Percentiles rank a stretch among this genome's conserved stretches.
Conservation (phyloP, 1,140 invertebrate genomes). For the Drosophila rufa region DNA sequence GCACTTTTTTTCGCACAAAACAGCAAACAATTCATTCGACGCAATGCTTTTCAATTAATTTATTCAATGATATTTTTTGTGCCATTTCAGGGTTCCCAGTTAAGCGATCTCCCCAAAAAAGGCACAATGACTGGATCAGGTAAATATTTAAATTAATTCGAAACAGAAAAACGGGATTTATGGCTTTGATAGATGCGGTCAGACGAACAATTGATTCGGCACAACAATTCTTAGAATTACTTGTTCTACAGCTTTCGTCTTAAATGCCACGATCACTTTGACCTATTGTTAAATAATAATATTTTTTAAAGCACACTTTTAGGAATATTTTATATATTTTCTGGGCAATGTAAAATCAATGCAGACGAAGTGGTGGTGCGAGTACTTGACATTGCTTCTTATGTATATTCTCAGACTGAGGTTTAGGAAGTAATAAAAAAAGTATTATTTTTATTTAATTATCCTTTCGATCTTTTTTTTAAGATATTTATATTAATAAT, state of each 20-base stretch:
- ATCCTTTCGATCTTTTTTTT: no score
- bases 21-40: slow-evolving; percentile 33
- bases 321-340: background rate
- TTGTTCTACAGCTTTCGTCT: slow-evolving; percentile 11
- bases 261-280: slow-evolving; percentile 20
- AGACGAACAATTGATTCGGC: slow-evolving; percentile 11
- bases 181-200: slow-evolving; percentile 7
- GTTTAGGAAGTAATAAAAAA: background rate
- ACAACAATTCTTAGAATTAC: slow-evolving; percentile 20
- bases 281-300: background rate
- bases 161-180: slow-evolving; percentile 4
- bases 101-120: slow-evolving; percentile 26
- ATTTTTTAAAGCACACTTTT: slow-evolving; percentile 37
- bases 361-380: no score
- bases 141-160: slow-evolving; percentile 48
- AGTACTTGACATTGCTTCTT: background rate
- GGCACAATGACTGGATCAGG: slow-evolving; percentile 73
- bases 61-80: slow-evolving; percentile 43
- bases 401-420: no score
- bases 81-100: slow-evolving; percentile 45
- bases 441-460: no score
- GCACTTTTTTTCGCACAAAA: slow-evolving; percentile 37
- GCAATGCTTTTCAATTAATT: slow-evolving; percentile 47
- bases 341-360: slow-evolving; percentile 1
- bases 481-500: no score